These are phyloP conservation scores for Acropora tenuis DNA, from an alignment of 64 coral and sea anemone genomes.

Conservation along the genomic window DNA sequence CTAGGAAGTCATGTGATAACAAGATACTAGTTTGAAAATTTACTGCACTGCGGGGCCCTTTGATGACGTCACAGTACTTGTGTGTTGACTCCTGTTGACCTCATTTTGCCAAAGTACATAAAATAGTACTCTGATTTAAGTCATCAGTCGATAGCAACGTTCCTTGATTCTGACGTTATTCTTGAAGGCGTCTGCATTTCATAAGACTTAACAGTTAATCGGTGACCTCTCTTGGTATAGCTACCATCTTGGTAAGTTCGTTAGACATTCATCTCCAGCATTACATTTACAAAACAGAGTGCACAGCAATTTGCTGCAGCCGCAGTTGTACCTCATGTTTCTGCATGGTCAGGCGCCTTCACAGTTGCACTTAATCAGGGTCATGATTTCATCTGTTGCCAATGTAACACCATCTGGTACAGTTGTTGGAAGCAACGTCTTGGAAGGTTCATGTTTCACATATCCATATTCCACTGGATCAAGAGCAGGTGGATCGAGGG, in stretches of 20 bases:
- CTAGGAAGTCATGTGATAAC: conserved; percentile 12
- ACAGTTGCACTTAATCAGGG: too few relatives aligned
- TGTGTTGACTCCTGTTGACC: not conserved
- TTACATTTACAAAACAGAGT: conserved; percentile 67
- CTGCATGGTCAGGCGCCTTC: too few relatives aligned
- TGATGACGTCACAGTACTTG: not conserved
- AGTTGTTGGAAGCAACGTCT: too few relatives aligned
- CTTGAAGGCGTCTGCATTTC: not conserved
- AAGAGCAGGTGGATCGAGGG: too few relatives aligned
- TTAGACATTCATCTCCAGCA: conserved; percentile 35
- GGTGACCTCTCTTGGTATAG: conserved; percentile 17
- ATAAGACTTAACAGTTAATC: not conserved
- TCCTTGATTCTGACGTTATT: conserved; percentile 11
- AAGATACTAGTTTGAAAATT: not conserved
- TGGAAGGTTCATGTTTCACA: too few relatives aligned
- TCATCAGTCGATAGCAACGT: conserved; percentile 24
- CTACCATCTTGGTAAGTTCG: conserved; percentile 26
- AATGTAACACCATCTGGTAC: too few relatives aligned
- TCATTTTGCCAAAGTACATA: not conserved
- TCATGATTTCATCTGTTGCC: too few relatives aligned
- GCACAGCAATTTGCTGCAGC: not conserved
- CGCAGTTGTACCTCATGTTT: too few relatives aligned
- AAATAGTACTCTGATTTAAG: conserved; percentile 9
- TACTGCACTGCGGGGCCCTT: not conserved
- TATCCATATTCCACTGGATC: too few relatives aligned